Base-by-base conservation (phyloP, 2,888 invertebrate genomes). In the Drosophila anceps region DNA sequence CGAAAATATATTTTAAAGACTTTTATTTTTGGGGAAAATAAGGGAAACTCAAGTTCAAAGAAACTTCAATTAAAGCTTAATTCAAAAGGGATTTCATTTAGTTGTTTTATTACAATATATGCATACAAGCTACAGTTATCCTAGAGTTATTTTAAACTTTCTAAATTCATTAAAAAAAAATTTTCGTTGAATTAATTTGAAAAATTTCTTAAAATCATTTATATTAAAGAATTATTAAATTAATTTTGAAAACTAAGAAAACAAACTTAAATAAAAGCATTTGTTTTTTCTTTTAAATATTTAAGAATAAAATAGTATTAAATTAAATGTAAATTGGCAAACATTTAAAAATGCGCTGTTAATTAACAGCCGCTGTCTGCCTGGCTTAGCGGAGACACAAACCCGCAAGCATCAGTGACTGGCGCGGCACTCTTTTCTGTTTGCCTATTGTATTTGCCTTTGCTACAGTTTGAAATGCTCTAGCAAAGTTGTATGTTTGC, bases 391-490 rank as follows among this genome's bases (percentile, higher is more conserved):
- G n/a, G 10, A 53, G 82, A 81, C 82, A 46, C 64, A 24, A 72
- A 81, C 78, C 81, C 4, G 0, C 24, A 46, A 60, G 50, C 58
- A 74, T 41, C 60, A 35, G 27, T 70, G 33, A 33, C 44, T 33
- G 44, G 27, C 35, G n/a, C 37, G 35, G 69, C n/a, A 24, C 24
- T 44, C 46, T 24, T 13, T 27, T n/a, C 18, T 18, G 31, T n/a
- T 18, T 69, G 8, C 15, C 15, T 27, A 13, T 12, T n/a, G 41
- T 15, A 35, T 43, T 43, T 15, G 46, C 9, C n/a, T 27, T 29
- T 39, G 39, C 55, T 41, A 71, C 81, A 77, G 81, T 69, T 55
- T 68, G 8, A 41, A 37, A 12, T 24, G 55, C 76, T 63, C 59
- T 57, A 1, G 35, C 9, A 35, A 53, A 20, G 12, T 35, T 55